Evolutionary conservation across 37 sponge, comb jelly and placozoan genomes (phyloP).

Genomic region (Diacarnus erythraeanus): DNA sequence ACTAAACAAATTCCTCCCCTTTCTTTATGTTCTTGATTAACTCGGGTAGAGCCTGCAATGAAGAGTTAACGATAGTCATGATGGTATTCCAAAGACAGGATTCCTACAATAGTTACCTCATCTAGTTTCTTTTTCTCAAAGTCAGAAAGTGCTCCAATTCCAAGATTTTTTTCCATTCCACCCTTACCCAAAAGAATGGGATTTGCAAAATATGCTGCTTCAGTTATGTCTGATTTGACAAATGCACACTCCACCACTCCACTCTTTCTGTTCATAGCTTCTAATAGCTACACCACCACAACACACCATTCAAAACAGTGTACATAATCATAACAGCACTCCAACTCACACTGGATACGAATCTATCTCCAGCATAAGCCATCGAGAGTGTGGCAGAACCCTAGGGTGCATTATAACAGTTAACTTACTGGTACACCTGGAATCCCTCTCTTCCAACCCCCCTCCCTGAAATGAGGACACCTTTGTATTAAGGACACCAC

Average conservation of each 20-base stretch:
- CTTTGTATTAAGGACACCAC: too few relatives aligned
- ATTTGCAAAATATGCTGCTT: conserved; percentile 91
- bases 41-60: conserved; percentile 75
- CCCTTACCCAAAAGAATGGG: conserved; percentile 84
- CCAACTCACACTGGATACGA: conserved; percentile 54
- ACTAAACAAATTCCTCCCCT: conserved; percentile 71
- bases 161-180: conserved; percentile 84
- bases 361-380: conserved; percentile 99
- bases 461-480: too few relatives aligned
- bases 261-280: conserved; percentile 69
- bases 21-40: conserved; percentile 87
- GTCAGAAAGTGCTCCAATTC: conserved; percentile 79
- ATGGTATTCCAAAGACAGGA: background rate
- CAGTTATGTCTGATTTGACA: conserved; percentile 86
- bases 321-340: background rate
- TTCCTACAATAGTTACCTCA: conserved; percentile 32
- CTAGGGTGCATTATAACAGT: conserved; percentile 25
- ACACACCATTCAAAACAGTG: background rate
- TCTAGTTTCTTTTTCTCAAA: conserved; percentile 84
- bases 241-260: conserved; percentile 94
- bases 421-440: too few relatives aligned
- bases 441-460: too few relatives aligned
- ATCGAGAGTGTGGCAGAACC: conserved; percentile 99
- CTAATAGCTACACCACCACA: conserved; percentile 44
- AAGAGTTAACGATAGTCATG: background rate